Base-by-base conservation (phyloP, 1,140 invertebrate genomes). In the Drosophila nasuta region DNA sequence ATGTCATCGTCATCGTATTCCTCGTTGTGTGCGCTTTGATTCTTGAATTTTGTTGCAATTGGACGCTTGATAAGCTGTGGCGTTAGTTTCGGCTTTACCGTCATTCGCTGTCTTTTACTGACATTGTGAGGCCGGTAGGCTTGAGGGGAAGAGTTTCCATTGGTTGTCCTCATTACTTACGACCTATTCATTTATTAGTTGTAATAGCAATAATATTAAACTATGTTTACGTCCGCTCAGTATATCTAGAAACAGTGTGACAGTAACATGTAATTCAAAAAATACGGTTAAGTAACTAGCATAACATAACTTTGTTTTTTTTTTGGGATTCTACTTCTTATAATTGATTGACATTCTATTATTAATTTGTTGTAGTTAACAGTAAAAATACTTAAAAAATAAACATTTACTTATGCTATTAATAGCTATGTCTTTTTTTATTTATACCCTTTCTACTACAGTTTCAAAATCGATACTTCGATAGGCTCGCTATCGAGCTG, bases 141-240 rank as follows among this genome's bases (percentile, higher is more conserved):
- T 45, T 67, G 25, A 2, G 5, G 5, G 1, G 3, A 10, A 0
- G 6, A 1, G 1, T 41, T 46, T 7, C 35, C 45, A 38, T 68
- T 54, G 11, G 2, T 38, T 4, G 35, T 25, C 49, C 38, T 73
- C 70, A 68, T 73, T 4, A 25, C 58, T 8, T 38, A 38, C 20
- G 28, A 11, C 3, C 8, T 1, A 15, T 15, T 15, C 15, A 15
- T 48, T 56, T 46, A 20, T n/a, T 46, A 30, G 20, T 7, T 10
- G 48, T 35, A 38, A 10, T 11, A 38, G 11, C 2, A 8, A 38
- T 38, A 38, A 38, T 13, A 25, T 25, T 25, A 25, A 25, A 25
- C 13, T 5, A 43, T 43, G 13, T 43, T 13, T 43, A 43, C n/a
- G 41, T 41, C 11, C 41, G 5, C n/a, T 1, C 0, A 13, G 2